These are phyloP conservation scores for Poecilia picta DNA, from an alignment of 2,797 vertebrate genomes.

Conservation along the genomic window DNA sequence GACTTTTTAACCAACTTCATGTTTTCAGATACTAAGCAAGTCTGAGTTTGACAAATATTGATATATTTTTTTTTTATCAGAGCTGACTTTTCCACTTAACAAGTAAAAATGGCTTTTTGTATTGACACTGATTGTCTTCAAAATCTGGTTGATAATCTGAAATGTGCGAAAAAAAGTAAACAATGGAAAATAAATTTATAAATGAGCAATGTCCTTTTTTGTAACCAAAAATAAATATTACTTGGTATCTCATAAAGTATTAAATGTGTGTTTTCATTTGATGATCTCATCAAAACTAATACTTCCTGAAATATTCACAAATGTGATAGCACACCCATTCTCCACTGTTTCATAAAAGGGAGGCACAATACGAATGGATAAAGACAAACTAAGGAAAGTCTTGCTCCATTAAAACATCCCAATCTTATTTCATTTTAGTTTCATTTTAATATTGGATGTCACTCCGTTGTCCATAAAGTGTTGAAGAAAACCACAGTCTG, in stretches of 20 bases:
- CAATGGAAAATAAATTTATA: background rate
- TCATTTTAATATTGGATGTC: background rate
- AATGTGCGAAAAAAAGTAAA: background rate
- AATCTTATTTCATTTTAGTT: background rate
- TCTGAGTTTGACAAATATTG: background rate
- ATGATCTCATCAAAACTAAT: background rate
- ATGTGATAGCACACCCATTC: background rate
- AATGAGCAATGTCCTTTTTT: background rate
- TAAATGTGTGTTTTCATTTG: background rate
- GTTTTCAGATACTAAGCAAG: background rate
- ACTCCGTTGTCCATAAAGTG: background rate
- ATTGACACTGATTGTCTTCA: background rate
- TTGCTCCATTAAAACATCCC: background rate
- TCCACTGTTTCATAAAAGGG: background rate
- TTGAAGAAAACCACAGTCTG: constrained; percentile 3
- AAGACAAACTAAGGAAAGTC: background rate
- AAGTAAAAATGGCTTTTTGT: background rate
- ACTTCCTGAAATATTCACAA: background rate
- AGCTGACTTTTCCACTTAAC: background rate
- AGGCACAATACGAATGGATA: background rate
- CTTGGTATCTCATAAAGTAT: background rate
- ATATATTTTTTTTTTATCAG: background rate
- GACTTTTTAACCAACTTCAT: background rate
- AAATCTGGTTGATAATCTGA: background rate
- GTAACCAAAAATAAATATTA: background rate